Conservation (phyloP, 2,797 vertebrate genomes). For the Enteromius argenteus region DNA sequence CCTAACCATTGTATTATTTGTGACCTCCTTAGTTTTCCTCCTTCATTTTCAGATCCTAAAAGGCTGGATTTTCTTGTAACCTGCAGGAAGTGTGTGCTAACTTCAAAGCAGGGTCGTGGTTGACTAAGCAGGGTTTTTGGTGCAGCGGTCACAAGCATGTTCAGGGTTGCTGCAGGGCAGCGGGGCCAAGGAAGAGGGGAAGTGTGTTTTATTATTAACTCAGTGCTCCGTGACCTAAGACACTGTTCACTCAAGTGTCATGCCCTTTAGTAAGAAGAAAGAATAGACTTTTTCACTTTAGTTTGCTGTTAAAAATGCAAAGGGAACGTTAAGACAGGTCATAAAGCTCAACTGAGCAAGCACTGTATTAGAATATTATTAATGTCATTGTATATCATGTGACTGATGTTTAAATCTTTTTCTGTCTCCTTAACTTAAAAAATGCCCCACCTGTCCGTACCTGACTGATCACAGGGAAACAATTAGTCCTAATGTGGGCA, state of each 20-base stretch:
- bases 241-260: slow-evolving; percentile 35
- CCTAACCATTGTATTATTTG: slow-evolving; percentile 3
- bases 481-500: slow-evolving; percentile 29
- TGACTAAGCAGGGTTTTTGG: slow-evolving; percentile 33
- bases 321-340: not conserved
- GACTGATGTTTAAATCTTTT: not conserved
- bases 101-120: slow-evolving; percentile 46
- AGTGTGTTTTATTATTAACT: slow-evolving; percentile 69
- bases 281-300: slow-evolving; percentile 15
- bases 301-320: not conserved
- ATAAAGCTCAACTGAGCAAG: slow-evolving; percentile 1
- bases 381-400: not conserved
- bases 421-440: not conserved
- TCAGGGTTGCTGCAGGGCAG: slow-evolving; percentile 51
- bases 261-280: slow-evolving; percentile 31
- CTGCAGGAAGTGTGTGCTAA: slow-evolving; percentile 32
- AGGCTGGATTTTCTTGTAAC: slow-evolving; percentile 38
- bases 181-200: slow-evolving; percentile 51
- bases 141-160: slow-evolving; percentile 58
- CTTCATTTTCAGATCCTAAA: slow-evolving; percentile 2
- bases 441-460: not conserved
- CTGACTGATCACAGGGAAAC: slow-evolving; percentile 21
- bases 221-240: slow-evolving; percentile 55
- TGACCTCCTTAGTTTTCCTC: slow-evolving; percentile 7
- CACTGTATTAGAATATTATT: not conserved